phyloP scores from a whole-genome alignment of 2,888 invertebrate genomes.

The Dorcus parallelipipedus region DNA sequence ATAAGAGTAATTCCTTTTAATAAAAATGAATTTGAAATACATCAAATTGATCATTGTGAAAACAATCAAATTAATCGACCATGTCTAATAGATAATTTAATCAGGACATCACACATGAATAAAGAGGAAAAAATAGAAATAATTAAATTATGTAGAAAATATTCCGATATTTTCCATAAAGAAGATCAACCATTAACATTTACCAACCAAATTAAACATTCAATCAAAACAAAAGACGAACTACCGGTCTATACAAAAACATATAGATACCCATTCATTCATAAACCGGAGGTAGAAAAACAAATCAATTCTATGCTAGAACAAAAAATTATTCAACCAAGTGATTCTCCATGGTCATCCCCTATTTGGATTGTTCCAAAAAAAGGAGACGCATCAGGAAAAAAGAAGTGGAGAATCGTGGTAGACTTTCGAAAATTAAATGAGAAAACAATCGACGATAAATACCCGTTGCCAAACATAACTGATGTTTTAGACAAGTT shows the following conservation, averaged over 20 bases:
- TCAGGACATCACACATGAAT: too few species aligned
- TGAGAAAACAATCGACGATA: conserved; percentile 22
- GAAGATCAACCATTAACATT: neutral
- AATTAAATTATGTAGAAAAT: neutral
- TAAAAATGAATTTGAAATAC: too few species aligned
- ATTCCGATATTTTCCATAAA: neutral
- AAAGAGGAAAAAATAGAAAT: neutral
- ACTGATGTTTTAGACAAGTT: conserved; percentile 24
- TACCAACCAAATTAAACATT: neutral
- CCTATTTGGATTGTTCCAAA: conserved; percentile 17
- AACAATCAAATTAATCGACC: too few species aligned
- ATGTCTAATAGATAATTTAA: too few species aligned
- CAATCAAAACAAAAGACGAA: neutral
- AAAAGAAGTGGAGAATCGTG: conserved; percentile 11
- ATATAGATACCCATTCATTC: neutral
- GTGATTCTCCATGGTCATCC: neutral
- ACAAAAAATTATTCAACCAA: neutral
- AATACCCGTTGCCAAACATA: conserved; percentile 24
- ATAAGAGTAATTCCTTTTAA: too few species aligned
- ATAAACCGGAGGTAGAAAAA: neutral
- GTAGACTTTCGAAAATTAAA: conserved; percentile 18
- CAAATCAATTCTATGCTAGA: neutral
- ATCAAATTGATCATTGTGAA: too few species aligned
- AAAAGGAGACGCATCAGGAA: conserved; percentile 12
- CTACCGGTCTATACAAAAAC: neutral